These are phyloP conservation scores for Caenorhabditis doughertyi DNA, from an alignment of 2,888 invertebrate genomes.

Conservation along the genomic window DNA sequence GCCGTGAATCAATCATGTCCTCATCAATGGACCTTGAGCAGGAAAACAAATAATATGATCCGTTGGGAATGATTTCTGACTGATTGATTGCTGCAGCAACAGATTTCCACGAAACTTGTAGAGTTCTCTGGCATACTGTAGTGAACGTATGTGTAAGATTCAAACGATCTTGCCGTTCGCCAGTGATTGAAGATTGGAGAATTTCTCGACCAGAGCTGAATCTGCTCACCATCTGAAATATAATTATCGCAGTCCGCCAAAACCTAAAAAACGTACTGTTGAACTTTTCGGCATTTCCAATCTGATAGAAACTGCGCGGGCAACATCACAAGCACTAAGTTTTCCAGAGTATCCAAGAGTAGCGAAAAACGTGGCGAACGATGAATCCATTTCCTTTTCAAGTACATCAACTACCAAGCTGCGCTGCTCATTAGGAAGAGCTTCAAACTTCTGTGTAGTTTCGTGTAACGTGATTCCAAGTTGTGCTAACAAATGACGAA, in stretches of 20 bases:
- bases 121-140: constrained; percentile 38
- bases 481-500: constrained; percentile 72
- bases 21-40: constrained; percentile 60
- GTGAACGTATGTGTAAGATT: constrained; percentile 40
- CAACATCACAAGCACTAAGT: constrained; percentile 78
- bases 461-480: constrained; percentile 77
- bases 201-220: constrained; percentile 33
- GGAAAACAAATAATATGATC: constrained; percentile 63
- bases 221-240: constrained; percentile 47
- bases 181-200: constrained; percentile 33
- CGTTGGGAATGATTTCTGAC: constrained; percentile 68
- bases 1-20: constrained; percentile 66
- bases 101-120: constrained; percentile 66
- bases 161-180: constrained; percentile 18
- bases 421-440: constrained; percentile 72
- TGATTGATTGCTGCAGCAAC: constrained; percentile 72
- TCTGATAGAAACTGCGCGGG: constrained; percentile 68
- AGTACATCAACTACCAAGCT: constrained; percentile 74
- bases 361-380: constrained; percentile 77
- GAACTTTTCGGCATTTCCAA: constrained; percentile 58
- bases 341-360: constrained; percentile 74
- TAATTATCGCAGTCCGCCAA: background rate
- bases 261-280: constrained; percentile 7
- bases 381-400: constrained; percentile 71
- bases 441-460: constrained; percentile 74